Percentiles rank a stretch among this genome's conserved stretches.
phyloP scores from a whole-genome alignment of 2,888 invertebrate genomes.

The Cyclophora punctaria region DNA sequence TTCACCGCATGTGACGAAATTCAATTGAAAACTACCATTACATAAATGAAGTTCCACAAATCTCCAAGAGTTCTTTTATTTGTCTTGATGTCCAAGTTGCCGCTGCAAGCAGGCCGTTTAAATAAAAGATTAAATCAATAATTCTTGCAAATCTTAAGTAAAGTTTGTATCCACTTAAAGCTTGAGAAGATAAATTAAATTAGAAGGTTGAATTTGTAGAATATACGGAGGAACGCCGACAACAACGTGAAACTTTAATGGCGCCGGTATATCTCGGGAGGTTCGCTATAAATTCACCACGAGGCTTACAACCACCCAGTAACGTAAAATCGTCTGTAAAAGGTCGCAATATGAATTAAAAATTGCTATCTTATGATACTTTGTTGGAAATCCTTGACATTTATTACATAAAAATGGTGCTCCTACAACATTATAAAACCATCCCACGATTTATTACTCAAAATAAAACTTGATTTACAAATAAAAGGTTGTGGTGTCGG shows the following conservation, averaged over 20 bases:
- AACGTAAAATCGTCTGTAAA: slow-evolving; percentile 26
- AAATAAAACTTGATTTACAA: too few relatives aligned
- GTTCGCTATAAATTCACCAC: slow-evolving; percentile 39
- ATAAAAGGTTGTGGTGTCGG: too few relatives aligned
- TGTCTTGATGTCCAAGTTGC: background rate
- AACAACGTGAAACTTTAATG: slow-evolving; percentile 49
- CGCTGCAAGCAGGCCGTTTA: background rate
- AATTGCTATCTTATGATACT: slow-evolving; percentile 14
- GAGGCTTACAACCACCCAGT: slow-evolving; percentile 21
- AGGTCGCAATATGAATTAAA: slow-evolving; percentile 28
- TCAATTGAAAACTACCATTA: background rate
- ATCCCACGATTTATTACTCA: too few relatives aligned
- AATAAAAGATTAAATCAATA: slow-evolving; percentile 31
- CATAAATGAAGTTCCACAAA: background rate
- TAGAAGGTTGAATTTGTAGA: slow-evolving; percentile 36
- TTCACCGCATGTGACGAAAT: slow-evolving; percentile 20
- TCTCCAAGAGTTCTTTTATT: too few relatives aligned
- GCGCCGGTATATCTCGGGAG: slow-evolving; percentile 33
- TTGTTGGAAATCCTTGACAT: slow-evolving; percentile 10
- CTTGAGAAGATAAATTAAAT: slow-evolving; percentile 32
- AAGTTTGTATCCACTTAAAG: slow-evolving; percentile 39
- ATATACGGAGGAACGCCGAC: slow-evolving; percentile 27
- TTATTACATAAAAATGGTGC: slow-evolving; percentile 5
- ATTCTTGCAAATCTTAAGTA: slow-evolving; percentile 25
- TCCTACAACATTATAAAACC: too few relatives aligned